These are phyloP conservation scores for Minunthozetes semirufus DNA, from an alignment of 2,888 invertebrate genomes.

Conservation along the genomic window DNA sequence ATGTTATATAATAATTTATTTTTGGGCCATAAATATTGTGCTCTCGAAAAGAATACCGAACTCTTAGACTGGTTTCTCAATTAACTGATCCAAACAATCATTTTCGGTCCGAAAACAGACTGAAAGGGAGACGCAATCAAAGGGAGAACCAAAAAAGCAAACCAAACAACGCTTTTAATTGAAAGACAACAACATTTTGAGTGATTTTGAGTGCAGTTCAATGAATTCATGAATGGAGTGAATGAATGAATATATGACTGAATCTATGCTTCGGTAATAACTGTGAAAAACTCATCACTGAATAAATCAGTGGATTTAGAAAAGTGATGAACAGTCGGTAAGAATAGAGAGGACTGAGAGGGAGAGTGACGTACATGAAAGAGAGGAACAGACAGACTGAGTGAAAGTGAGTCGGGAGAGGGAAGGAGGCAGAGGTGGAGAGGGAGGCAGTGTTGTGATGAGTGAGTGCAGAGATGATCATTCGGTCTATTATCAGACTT, in stretches of 20 bases:
- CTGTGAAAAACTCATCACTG: no score
- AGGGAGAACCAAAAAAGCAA: conserved; percentile 4
- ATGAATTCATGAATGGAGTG: background rate
- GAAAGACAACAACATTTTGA: background rate
- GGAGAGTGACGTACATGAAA: background rate
- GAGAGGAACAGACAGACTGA: background rate
- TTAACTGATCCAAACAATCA: conserved; percentile 25
- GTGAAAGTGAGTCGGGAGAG: background rate
- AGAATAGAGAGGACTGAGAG: background rate
- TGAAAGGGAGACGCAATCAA: background rate
- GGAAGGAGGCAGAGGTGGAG: background rate
- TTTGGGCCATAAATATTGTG: conserved; percentile 19
- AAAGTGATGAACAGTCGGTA: background rate
- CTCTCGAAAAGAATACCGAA: conserved; percentile 4
- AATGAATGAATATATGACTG: background rate
- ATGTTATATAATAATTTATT: conserved; percentile 1
- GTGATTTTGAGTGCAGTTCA: no score
- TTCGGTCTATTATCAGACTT: conserved; percentile 3
- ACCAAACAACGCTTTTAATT: conserved; percentile 13
- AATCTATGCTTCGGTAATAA: no score
- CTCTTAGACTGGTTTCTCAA: conserved; percentile 19
- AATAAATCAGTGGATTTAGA: no score
- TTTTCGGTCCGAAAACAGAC: background rate
- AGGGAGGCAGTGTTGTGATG: background rate
- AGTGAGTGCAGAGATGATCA: conserved; percentile 12